These are phyloP conservation scores for Eilema sororculum DNA, from an alignment of 2,888 invertebrate species.

Conservation along the genomic window DNA sequence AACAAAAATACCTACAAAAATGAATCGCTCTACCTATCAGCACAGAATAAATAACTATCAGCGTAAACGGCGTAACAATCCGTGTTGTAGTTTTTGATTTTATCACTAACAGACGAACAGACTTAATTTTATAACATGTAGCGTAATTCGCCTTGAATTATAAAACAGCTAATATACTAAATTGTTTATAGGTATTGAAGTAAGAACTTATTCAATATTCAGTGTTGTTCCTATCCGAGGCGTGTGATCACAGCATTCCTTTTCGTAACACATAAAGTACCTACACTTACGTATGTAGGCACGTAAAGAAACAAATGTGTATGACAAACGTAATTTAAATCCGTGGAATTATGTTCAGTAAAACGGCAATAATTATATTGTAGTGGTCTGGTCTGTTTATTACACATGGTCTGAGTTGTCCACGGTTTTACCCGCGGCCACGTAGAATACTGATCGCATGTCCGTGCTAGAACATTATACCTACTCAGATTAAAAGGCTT, in stretches of 20 bases:
- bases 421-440: no score
- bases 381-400: background rate
- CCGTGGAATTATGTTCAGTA: background rate
- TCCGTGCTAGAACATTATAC: background rate
- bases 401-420: background rate
- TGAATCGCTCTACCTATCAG: no score
- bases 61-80: no score
- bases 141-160: slow-evolving; percentile 30
- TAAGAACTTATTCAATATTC: slow-evolving; percentile 37
- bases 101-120: background rate
- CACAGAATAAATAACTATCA: no score
- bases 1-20: no score
- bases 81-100: background rate
- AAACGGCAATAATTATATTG: background rate
- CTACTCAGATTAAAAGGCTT: background rate
- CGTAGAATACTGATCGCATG: background rate
- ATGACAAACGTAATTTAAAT: background rate
- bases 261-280: slow-evolving; percentile 16
- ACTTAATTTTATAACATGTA: background rate
- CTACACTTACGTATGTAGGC: no score
- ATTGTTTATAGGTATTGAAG: slow-evolving; percentile 24
- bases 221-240: slow-evolving; percentile 33
- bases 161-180: slow-evolving; percentile 36
- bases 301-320: background rate
- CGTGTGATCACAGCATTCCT: slow-evolving; percentile 21